phyloP scores from a whole-genome alignment of 2,113 vertebrate genomes.

The Sylvilagus bachmani region DNA sequence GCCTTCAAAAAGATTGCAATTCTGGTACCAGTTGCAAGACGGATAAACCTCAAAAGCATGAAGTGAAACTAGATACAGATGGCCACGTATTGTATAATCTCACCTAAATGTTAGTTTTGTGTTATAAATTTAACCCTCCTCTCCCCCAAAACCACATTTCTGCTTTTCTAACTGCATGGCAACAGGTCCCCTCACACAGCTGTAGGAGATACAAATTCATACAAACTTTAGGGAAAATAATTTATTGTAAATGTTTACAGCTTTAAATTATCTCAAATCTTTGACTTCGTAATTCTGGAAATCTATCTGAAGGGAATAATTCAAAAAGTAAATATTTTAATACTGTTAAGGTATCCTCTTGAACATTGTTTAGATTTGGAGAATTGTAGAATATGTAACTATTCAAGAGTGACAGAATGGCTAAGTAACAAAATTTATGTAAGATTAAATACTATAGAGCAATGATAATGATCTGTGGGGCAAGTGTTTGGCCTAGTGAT shows the following conservation, averaged over 20 bases:
- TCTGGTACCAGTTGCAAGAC: not conserved
- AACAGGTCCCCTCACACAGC: not conserved
- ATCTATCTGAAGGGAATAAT: constrained; percentile 26
- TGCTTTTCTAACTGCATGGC: not conserved
- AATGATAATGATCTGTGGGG: not conserved
- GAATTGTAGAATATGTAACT: constrained; percentile 34
- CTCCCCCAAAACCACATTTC: too few species aligned
- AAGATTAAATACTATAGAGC: constrained; percentile 4
- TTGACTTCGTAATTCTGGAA: constrained; percentile 26
- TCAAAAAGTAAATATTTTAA: constrained; percentile 56
- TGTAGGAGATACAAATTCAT: constrained; percentile 10
- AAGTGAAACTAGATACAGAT: constrained; percentile 40
- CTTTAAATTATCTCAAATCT: constrained; percentile 44
- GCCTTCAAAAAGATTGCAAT: constrained; percentile 2
- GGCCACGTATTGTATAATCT: not conserved
- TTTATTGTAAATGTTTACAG: not conserved
- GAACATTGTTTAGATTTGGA: not conserved
- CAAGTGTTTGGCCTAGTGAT: too few species aligned
- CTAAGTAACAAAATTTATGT: not conserved
- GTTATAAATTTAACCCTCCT: too few species aligned
- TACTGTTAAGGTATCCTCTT: not conserved
- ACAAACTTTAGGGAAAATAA: constrained; percentile 21
- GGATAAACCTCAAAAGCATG: not conserved
- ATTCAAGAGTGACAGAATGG: constrained; percentile 23
- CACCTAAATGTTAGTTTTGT: constrained; percentile 31